Conservation (phyloP, 2,888 invertebrate species). For the Automeris io region DNA sequence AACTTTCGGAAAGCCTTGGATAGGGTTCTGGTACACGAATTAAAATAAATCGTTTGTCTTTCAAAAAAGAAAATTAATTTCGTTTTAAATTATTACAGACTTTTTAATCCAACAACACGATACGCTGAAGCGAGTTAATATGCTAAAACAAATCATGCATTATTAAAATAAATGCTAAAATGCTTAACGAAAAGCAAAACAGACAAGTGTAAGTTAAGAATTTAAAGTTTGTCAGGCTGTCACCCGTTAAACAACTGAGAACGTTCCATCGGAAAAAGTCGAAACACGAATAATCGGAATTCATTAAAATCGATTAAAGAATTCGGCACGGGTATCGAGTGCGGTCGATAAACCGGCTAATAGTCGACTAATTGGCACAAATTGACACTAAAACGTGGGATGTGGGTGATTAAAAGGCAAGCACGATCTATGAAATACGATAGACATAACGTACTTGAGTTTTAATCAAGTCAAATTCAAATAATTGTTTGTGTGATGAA, state of each 20-base stretch:
- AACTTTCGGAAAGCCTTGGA: too few relatives aligned
- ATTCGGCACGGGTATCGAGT: slow-evolving; percentile 40
- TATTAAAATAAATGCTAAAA: slow-evolving; percentile 65
- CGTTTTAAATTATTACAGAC: too few relatives aligned
- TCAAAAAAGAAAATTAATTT: too few relatives aligned
- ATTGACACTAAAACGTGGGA: slow-evolving; percentile 45
- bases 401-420: slow-evolving; percentile 38
- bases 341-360: slow-evolving; percentile 40
- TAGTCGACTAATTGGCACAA: slow-evolving; percentile 46
- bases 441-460: slow-evolving; percentile 21
- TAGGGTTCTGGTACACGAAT: too few relatives aligned
- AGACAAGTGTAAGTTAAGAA: slow-evolving; percentile 73
- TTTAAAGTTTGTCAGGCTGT: slow-evolving; percentile 70
- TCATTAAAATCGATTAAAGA: slow-evolving; percentile 61
- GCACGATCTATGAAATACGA: slow-evolving; percentile 14
- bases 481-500: slow-evolving; percentile 29
- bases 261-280: slow-evolving; percentile 57
- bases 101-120: too few relatives aligned
- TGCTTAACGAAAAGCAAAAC: slow-evolving; percentile 35
- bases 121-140: too few relatives aligned
- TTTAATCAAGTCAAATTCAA: slow-evolving; percentile 20
- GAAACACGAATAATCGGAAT: slow-evolving; percentile 55
- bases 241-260: slow-evolving; percentile 67
- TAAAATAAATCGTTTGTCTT: too few relatives aligned
- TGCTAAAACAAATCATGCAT: slow-evolving; percentile 39